Evolutionary conservation across 2,113 vertebrate species (phyloP).

Genomic region (Excalfactoria chinensis): DNA sequence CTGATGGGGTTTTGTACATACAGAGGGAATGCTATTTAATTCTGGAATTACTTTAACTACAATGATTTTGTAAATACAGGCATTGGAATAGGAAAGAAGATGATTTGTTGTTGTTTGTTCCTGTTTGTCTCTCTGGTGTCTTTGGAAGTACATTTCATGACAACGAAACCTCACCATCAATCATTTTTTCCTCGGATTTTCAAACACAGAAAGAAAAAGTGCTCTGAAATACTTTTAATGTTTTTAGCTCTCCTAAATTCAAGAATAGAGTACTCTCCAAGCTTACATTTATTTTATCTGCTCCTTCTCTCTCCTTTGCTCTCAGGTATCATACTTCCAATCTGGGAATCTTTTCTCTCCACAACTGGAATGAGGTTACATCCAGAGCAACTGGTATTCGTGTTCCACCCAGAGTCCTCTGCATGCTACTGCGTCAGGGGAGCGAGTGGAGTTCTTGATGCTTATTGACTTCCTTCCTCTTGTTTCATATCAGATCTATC

Average conservation of each 20-base stretch:
- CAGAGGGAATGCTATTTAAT: background rate
- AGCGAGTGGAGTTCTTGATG: background rate
- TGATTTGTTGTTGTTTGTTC: background rate
- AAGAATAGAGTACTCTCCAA: background rate
- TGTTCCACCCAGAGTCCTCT: background rate
- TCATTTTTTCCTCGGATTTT: background rate
- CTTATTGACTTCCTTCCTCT: background rate
- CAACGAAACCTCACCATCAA: background rate
- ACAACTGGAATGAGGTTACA: background rate
- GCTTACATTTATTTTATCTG: background rate
- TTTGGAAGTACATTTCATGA: background rate
- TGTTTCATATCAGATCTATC: background rate
- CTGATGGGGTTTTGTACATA: background rate
- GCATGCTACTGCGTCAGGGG: accelerated
- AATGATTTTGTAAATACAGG: background rate
- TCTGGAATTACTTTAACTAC: background rate
- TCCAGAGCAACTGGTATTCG: background rate
- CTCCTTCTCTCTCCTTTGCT: background rate
- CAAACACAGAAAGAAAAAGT: background rate
- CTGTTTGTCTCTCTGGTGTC: background rate
- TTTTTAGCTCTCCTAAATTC: background rate
- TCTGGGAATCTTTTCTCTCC: background rate
- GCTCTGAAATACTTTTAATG: background rate
- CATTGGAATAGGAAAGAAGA: background rate
- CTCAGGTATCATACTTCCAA: background rate